Conservation (phyloP, 2,888 invertebrate species). For the Nymphalis urticae region DNA sequence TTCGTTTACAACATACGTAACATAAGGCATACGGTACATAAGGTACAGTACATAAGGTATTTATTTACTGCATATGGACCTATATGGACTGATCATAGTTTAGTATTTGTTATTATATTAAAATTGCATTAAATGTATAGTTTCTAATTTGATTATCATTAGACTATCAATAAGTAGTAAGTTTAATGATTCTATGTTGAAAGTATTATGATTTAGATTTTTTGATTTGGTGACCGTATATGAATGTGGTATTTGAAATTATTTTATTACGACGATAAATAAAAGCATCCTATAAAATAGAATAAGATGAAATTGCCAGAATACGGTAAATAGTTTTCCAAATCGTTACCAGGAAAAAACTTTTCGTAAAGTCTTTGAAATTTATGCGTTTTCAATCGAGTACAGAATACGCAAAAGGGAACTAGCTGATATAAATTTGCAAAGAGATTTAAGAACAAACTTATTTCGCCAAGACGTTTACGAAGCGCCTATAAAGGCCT, state of each 20-base stretch:
- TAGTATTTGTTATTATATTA: no score
- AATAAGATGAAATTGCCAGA: not conserved
- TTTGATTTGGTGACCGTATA: not conserved
- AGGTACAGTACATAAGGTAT: no score
- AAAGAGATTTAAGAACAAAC: constrained; percentile 38
- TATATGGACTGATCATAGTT: no score
- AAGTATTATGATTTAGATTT: no score
- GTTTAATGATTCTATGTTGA: no score
- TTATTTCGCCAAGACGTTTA: constrained; percentile 40
- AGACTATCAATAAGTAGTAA: no score
- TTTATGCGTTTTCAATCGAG: constrained; percentile 14
- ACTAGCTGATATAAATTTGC: constrained; percentile 37
- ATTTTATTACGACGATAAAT: not conserved
- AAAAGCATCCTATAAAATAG: not conserved
- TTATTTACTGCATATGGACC: no score
- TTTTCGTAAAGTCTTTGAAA: constrained; percentile 20
- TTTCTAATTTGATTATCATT: no score
- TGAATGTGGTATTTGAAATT: not conserved
- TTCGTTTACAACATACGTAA: no score
- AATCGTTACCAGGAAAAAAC: not conserved
- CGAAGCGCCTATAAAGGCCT: constrained; percentile 47
- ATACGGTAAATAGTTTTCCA: constrained; percentile 23
- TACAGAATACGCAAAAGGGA: constrained; percentile 24
- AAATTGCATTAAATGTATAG: no score
- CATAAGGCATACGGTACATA: no score